Evolutionary conservation across 2,888 invertebrate genomes (phyloP), one percentile per base, ranked within the genome.

Genomic region (Hirudinaria manillensis): DNA sequence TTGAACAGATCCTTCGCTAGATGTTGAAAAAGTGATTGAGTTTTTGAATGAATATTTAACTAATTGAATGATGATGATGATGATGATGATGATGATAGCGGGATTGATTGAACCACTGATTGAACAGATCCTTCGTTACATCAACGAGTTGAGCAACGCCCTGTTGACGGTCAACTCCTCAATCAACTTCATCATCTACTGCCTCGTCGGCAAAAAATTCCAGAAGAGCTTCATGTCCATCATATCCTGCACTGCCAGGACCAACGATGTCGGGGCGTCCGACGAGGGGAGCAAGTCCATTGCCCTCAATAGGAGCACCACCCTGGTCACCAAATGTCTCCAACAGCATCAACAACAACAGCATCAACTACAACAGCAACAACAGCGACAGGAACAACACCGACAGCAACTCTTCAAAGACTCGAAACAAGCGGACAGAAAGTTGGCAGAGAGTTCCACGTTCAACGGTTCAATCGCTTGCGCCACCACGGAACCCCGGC

Each of bases 151-250:
- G n/a, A 34, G 68, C 68, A 68, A 68, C 68, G 36, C 68, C 68
- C 6, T 68, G 68, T 32, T 68, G 34, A 68, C 68, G 13, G 3
- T 68, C 68, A 68, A 68, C 68, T 68, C 68, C 36, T 32, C 68
- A 7, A 34, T 68, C 36, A 68, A 68, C 68, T 68, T 68, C 68
- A 36, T 68, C 68, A 68, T 68, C 36, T 68, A 68, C 68, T 68
- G 68, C 68, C 68, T 68, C 32, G 68, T 68, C 21, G 68, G 68
- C 36, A 32, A 68, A 24, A 68, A 68, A n/a, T 68, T 68, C 68
- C 68, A 36, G 34, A 68, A 32, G 34, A 32, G n/a, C 32, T 68
- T 68, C 68, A 32, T 34, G 29, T 32, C 2, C n/a, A 34, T 68
- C 21, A n/a, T 68, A 6, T 29, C 68, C 68, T 68, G 68, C 27